Percentiles rank a stretch among this genome's conserved stretches.
phyloP scores from a whole-genome alignment of 2,888 invertebrate genomes.

The Mactromeris polynyma region DNA sequence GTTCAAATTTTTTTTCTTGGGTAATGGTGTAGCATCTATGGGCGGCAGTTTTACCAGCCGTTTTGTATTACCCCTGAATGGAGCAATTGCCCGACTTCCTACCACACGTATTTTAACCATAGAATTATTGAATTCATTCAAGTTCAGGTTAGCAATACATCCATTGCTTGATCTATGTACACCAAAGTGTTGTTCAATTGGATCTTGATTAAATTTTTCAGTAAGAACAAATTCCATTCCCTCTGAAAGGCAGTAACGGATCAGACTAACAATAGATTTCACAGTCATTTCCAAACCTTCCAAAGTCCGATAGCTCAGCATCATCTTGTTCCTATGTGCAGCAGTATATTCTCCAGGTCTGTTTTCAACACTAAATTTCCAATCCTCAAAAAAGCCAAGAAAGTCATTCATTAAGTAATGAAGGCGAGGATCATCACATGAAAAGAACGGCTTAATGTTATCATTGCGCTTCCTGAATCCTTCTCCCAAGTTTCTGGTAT shows the following conservation, averaged over 20 bases:
- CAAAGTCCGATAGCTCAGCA: conserved; percentile 49
- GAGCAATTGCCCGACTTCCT: conserved; percentile 46
- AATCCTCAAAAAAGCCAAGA: conserved; percentile 53
- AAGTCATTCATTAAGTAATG: conserved; percentile 44
- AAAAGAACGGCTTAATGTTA: not conserved
- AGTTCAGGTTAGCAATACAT: conserved; percentile 27
- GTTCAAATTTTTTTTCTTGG: not conserved
- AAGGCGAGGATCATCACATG: conserved; percentile 41
- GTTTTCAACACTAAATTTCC: conserved; percentile 25
- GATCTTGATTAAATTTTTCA: conserved; percentile 56
- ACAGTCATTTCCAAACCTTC: conserved; percentile 40
- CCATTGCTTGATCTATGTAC: conserved; percentile 33
- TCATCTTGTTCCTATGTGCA: not conserved
- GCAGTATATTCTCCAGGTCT: not conserved
- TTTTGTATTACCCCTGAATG: conserved; percentile 39
- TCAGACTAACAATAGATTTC: conserved; percentile 17
- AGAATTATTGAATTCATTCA: not conserved
- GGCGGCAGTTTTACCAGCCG: not conserved
- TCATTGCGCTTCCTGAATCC: not conserved
- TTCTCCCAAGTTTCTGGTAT: not conserved
- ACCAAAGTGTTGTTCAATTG: conserved; percentile 61
- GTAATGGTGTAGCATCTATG: too few relatives aligned
- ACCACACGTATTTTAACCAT: conserved; percentile 42
- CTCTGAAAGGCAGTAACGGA: not conserved
- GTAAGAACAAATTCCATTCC: conserved; percentile 57